phyloP scores from a whole-genome alignment of 2,113 vertebrate species.

The Gopherus evgoodei region DNA sequence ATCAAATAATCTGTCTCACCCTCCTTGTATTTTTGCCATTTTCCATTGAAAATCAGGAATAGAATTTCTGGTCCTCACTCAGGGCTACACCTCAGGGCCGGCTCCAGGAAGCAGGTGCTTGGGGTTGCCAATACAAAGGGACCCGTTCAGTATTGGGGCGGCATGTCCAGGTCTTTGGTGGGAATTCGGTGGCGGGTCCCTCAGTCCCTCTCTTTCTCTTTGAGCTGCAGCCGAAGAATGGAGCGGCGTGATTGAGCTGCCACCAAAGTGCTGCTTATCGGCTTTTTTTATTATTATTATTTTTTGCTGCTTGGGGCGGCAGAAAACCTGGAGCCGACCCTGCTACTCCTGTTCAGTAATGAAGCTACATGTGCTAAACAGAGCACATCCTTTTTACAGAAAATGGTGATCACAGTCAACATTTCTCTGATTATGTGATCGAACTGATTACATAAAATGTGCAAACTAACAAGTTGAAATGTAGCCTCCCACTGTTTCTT shows the following conservation, averaged over 20 bases:
- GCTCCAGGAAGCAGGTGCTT: too few species aligned
- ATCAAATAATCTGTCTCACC: background rate
- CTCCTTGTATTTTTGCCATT: background rate
- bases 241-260: too few species aligned
- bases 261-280: accelerated
- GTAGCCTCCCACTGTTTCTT: conserved; percentile 2
- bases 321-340: too few species aligned
- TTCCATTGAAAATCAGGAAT: background rate
- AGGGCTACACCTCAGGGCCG: background rate
- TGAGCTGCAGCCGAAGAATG: too few species aligned
- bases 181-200: too few species aligned
- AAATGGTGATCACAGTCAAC: background rate
- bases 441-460: background rate
- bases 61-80: background rate
- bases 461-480: background rate
- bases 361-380: background rate
- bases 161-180: too few species aligned
- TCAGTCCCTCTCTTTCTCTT: too few species aligned
- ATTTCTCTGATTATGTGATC: background rate
- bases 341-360: background rate
- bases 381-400: background rate
- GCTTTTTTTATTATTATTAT: too few species aligned
- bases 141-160: too few species aligned
- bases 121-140: too few species aligned
- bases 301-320: too few species aligned